Percentiles rank a stretch among this genome's conserved stretches.
These are phyloP conservation scores for Chaenodraco wilsoni DNA, from an alignment of 2,797 vertebrate genomes.

Conservation along the genomic window DNA sequence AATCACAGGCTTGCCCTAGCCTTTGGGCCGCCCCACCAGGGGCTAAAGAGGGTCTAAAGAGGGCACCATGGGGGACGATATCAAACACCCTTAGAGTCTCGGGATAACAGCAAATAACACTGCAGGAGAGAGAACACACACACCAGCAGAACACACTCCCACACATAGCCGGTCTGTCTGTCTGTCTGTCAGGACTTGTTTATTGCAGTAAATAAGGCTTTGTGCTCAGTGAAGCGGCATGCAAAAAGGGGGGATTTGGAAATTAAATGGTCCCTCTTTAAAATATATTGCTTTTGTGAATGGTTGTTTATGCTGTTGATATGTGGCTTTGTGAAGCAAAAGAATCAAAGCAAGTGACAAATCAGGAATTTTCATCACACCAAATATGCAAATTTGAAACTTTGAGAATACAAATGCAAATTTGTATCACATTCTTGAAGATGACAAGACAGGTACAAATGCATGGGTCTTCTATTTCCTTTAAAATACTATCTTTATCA, in stretches of 20 bases:
- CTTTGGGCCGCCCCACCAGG: slow-evolving; percentile 86
- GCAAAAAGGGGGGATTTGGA: slow-evolving; percentile 9
- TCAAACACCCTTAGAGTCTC: slow-evolving; percentile 79
- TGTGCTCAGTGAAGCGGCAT: slow-evolving; percentile 33
- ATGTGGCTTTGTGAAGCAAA: not conserved
- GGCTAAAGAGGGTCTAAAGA: slow-evolving; percentile 82
- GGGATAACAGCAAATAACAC: slow-evolving; percentile 74
- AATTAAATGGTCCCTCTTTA: slow-evolving; percentile 17
- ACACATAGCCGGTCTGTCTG: slow-evolving; percentile 42
- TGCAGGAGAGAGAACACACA: slow-evolving; percentile 66
- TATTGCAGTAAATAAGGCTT: slow-evolving; percentile 58
- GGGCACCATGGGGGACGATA: slow-evolving; percentile 81
- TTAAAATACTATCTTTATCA: too few relatives aligned
- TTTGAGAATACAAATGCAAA: not conserved
- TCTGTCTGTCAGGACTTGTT: slow-evolving; percentile 69
- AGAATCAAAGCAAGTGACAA: not conserved
- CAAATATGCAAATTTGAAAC: not conserved
- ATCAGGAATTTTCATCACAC: not conserved
- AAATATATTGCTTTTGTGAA: slow-evolving; percentile 15
- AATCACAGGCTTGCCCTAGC: slow-evolving; percentile 88
- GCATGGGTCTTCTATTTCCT: too few relatives aligned
- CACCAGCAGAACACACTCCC: slow-evolving; percentile 34
- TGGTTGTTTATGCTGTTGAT: slow-evolving; percentile 16
- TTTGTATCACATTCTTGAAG: not conserved
- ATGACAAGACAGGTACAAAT: too few relatives aligned